Evolutionary conservation across 2,797 vertebrate species (phyloP).

Genomic region (Micrastur ruficollis): DNA sequence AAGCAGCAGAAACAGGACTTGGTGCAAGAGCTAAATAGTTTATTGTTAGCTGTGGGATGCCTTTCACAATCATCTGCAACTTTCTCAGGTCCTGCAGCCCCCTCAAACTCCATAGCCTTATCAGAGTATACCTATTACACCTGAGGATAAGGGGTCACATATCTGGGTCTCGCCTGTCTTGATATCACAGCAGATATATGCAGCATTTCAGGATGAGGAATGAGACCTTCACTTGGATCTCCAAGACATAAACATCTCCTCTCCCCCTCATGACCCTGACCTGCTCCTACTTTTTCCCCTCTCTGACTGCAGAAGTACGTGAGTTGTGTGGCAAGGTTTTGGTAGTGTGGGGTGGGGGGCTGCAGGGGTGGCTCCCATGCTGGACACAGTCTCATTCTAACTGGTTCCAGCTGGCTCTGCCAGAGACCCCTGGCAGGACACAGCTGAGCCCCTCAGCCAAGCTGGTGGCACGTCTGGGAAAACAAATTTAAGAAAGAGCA

Average conservation of each 20-base stretch:
- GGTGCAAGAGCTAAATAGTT: neutral
- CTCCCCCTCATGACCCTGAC: neutral
- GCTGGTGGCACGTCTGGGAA: neutral
- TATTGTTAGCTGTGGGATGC: neutral
- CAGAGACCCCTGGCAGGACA: neutral
- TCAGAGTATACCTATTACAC: neutral
- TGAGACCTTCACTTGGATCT: neutral
- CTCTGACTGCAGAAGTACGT: neutral
- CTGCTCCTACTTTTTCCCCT: neutral
- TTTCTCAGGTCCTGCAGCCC: neutral
- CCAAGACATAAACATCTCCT: neutral
- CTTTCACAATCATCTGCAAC: neutral
- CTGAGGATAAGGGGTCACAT: neutral
- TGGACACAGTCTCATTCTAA: neutral
- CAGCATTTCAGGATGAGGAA: neutral
- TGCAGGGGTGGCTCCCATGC: neutral
- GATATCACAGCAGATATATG: neutral
- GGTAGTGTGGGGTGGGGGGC: fast-evolving
- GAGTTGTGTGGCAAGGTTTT: neutral
- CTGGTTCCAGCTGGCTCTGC: neutral
- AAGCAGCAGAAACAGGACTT: neutral
- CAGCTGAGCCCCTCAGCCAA: neutral
- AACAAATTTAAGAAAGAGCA: neutral
- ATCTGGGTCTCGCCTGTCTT: neutral
- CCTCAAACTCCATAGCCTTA: neutral